These are phyloP conservation scores for Sorex maritimensis DNA, from an alignment of 2,797 vertebrate genomes.

Conservation along the genomic window DNA sequence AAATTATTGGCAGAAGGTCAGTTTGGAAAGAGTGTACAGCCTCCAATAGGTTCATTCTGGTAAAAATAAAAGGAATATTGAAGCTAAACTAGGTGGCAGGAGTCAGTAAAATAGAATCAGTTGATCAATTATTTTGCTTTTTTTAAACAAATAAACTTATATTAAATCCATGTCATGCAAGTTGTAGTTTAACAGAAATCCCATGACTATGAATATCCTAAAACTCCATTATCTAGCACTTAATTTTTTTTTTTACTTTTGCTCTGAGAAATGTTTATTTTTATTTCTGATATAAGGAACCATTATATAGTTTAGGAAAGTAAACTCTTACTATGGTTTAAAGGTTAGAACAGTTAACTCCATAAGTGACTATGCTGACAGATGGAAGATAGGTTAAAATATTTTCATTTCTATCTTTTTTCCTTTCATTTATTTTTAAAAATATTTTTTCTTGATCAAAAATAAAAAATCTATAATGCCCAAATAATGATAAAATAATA, in stretches of 20 bases:
- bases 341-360: neutral
- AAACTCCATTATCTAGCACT: constrained; percentile 33
- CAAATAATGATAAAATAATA: constrained; percentile 54
- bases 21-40: neutral
- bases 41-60: neutral
- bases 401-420: constrained; percentile 71
- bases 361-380: neutral
- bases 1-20: neutral
- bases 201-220: constrained; percentile 31
- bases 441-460: constrained; percentile 64
- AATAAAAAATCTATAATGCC: constrained; percentile 66
- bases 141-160: too few relatives aligned
- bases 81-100: neutral
- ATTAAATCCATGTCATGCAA: neutral
- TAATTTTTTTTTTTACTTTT: constrained; percentile 17
- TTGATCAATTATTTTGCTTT: neutral
- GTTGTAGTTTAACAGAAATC: neutral
- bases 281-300: constrained; percentile 15
- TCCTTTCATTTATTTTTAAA: constrained; percentile 40
- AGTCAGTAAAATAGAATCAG: neutral
- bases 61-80: neutral
- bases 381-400: constrained; percentile 47
- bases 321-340: neutral
- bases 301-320: neutral
- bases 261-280: neutral